Percentiles rank a stretch among this genome's conserved stretches.
These are phyloP conservation scores for Anolis apletophallus DNA, from an alignment of 2,797 vertebrate genomes.

Conservation along the genomic window DNA sequence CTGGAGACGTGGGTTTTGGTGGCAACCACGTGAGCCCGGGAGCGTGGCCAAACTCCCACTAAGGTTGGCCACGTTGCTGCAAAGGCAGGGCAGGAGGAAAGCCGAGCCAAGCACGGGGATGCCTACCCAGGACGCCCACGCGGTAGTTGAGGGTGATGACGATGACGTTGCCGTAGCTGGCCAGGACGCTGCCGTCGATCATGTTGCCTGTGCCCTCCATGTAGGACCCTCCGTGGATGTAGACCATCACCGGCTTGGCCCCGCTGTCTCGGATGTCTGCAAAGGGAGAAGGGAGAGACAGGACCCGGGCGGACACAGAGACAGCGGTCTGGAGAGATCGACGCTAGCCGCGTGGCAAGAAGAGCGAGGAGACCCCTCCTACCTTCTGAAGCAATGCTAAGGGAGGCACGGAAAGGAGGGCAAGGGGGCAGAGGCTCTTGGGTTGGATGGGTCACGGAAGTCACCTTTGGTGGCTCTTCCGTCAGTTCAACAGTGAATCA, in stretches of 20 bases:
- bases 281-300: conserved; percentile 79
- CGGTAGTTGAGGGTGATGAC: conserved; percentile 99
- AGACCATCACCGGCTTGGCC: conserved; percentile 99
- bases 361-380: not conserved
- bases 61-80: no score
- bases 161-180: conserved; percentile 99
- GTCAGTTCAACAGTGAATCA: no score
- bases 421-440: not conserved
- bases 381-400: not conserved
- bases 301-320: conserved; percentile 8
- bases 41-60: no score
- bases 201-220: conserved; percentile 99
- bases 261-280: conserved; percentile 99
- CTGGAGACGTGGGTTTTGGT: not conserved
- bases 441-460: not conserved
- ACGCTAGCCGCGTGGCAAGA: not conserved
- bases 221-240: conserved; percentile 98
- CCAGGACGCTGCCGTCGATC: conserved; percentile 97
- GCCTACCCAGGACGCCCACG: conserved; percentile 95
- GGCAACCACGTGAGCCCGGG: not conserved
- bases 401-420: no score
- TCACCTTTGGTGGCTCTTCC: no score
- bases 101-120: not conserved
- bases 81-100: no score
- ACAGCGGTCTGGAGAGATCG: not conserved